Evolutionary conservation across 2,797 vertebrate species (phyloP), one percentile per base, ranked within the genome.

Genomic region (Alcedo atthis): DNA sequence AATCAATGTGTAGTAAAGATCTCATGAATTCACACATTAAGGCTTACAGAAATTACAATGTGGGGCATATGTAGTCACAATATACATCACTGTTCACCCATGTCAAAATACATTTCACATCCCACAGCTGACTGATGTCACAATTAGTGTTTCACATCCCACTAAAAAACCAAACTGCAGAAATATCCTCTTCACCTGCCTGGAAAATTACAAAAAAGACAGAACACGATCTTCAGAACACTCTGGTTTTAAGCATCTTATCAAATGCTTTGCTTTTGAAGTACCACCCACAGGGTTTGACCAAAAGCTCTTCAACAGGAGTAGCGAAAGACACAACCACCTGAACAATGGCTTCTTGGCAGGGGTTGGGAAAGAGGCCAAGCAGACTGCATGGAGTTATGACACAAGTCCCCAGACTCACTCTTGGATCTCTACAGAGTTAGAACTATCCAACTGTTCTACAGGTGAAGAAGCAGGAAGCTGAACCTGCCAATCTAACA

Each of bases 381-480:
- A 18, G 58, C 16, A 91, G 22, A 30, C 69, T 69, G 26, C 51
- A 37, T 5, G 2, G 48, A 59, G 7, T 33, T 73, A 46, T 21
- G 32, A 73, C 64, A 70, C 40, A 45, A 45, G 54, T 63, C 18
- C 59, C 55, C 74, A 53, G 22, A 86, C 21, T 6, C 43, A 6
- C 35, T 66, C 61, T 30, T 67, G 48, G 21, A 59, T 58, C 51
- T 62, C 59, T 58, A 11, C 37, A n/a, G 43, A 84, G 43, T 53
- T 24, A 48, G 59, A 67, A 66, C 26, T 73, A 73, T n/a, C 74
- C 78, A 94, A 81, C 55, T 87, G 66, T 64, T 53, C 69, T 78
- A 79, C 78, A 92, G 87, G 78, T 89, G 43, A 86, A 76, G 48
- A 84, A 81, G 43, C 59, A 82, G 78, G 64, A 94, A 89, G 81